These are phyloP conservation scores for Harmothoe impar DNA, from an alignment of 2,888 invertebrate genomes.

Conservation along the genomic window DNA sequence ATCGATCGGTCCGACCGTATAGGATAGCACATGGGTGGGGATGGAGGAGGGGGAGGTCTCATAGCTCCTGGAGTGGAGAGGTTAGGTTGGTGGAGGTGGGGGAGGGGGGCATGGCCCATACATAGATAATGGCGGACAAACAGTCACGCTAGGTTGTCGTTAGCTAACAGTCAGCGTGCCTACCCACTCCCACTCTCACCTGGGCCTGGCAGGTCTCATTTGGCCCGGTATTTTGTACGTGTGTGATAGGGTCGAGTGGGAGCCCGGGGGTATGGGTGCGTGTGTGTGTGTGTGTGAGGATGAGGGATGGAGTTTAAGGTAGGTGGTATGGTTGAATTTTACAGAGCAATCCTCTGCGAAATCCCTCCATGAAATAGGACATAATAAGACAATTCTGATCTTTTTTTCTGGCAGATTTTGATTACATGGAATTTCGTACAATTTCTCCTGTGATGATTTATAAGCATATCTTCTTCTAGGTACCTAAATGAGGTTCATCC, in stretches of 20 bases:
- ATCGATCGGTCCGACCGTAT: conserved; percentile 11
- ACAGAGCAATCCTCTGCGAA: too few species aligned
- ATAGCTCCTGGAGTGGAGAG: neutral
- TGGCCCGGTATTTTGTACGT: conserved; percentile 18
- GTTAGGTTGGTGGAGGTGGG: neutral
- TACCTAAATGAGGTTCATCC: too few species aligned
- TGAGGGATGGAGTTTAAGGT: neutral
- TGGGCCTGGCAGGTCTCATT: neutral
- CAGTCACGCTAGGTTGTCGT: conserved; percentile 30
- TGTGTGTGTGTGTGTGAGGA: neutral
- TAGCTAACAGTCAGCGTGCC: conserved; percentile 1
- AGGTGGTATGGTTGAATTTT: too few species aligned
- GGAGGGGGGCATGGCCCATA: neutral
- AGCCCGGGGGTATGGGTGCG: neutral
- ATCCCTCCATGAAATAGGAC: too few species aligned
- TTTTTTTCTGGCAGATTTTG: too few species aligned
- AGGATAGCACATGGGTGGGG: neutral
- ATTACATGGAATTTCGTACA: too few species aligned
- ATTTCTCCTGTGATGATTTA: too few species aligned
- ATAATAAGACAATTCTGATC: too few species aligned
- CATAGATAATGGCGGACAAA: conserved; percentile 3
- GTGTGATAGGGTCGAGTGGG: neutral
- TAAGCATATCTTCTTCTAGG: too few species aligned
- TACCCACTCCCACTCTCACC: neutral
- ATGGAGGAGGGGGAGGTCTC: neutral